Conservation (phyloP, 2,797 vertebrate genomes). For the Parauchenoglanis ngamensis region DNA sequence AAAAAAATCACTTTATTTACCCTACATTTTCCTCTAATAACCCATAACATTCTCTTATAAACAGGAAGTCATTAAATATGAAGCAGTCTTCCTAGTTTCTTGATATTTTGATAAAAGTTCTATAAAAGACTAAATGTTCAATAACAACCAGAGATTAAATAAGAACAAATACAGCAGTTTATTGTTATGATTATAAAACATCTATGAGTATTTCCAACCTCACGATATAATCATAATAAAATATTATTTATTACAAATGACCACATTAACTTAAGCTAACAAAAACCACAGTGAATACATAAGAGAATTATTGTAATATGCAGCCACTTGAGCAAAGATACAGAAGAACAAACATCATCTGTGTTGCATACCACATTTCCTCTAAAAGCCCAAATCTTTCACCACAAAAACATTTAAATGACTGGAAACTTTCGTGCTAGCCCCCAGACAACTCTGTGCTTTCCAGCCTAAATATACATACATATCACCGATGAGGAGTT, state of each 20-base stretch:
- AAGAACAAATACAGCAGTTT: slow-evolving; percentile 60
- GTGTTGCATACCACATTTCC: slow-evolving; percentile 29
- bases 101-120: neutral
- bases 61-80: neutral
- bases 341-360: slow-evolving; percentile 46
- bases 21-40: neutral
- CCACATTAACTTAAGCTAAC: slow-evolving; percentile 57
- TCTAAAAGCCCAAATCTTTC: slow-evolving; percentile 26
- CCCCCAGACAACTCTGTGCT: neutral
- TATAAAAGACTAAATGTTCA: neutral
- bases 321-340: slow-evolving; percentile 50
- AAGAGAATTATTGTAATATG: slow-evolving; percentile 53
- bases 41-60: neutral
- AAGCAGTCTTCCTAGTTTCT: neutral
- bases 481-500: neutral
- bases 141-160: slow-evolving; percentile 32
- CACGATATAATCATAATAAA: slow-evolving; percentile 58
- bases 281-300: slow-evolving; percentile 55
- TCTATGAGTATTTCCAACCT: slow-evolving; percentile 52
- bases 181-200: slow-evolving; percentile 64
- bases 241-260: slow-evolving; percentile 64
- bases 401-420: slow-evolving; percentile 41
- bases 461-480: slow-evolving; percentile 12
- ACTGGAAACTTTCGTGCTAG: slow-evolving; percentile 7
- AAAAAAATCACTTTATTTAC: neutral